Evolutionary conservation across 2,113 vertebrate genomes (phyloP).

Genomic region (Pangasianodon hypophthalmus): DNA sequence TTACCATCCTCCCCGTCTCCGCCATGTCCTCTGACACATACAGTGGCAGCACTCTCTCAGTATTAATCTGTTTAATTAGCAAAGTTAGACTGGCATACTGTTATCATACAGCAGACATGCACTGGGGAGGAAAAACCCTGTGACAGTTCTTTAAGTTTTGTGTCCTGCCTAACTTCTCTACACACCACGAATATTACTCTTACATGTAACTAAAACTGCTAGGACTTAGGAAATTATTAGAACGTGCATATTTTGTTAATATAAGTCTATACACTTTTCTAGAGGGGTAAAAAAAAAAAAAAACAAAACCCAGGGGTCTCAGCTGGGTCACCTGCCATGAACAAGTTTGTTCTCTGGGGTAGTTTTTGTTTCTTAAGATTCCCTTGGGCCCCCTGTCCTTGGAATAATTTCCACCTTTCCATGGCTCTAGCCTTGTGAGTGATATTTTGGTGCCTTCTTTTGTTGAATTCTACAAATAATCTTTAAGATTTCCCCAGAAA

Average conservation of each 20-base stretch:
- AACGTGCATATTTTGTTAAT: background rate
- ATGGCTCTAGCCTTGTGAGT: background rate
- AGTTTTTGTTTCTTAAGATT: background rate
- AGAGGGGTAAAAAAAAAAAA: too few species aligned
- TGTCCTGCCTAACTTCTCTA: background rate
- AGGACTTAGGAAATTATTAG: background rate
- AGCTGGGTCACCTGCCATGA: background rate
- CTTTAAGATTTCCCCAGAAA: background rate
- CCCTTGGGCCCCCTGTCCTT: too few species aligned
- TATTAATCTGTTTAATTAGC: background rate
- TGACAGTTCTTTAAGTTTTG: background rate
- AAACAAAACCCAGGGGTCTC: background rate
- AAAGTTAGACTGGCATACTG: background rate
- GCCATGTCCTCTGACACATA: constrained; percentile 1
- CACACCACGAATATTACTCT: background rate
- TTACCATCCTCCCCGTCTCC: background rate
- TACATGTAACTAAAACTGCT: background rate
- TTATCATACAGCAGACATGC: background rate
- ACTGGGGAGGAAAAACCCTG: background rate
- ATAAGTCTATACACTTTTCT: background rate
- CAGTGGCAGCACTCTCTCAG: background rate
- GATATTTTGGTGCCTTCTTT: background rate
- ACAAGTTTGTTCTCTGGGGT: background rate
- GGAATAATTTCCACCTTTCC: background rate
- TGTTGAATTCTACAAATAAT: background rate